Percentiles rank a stretch among this genome's conserved stretches.
These are phyloP conservation scores for Drosophila neonasuta DNA, from an alignment of 2,888 invertebrate species.

Conservation along the genomic window DNA sequence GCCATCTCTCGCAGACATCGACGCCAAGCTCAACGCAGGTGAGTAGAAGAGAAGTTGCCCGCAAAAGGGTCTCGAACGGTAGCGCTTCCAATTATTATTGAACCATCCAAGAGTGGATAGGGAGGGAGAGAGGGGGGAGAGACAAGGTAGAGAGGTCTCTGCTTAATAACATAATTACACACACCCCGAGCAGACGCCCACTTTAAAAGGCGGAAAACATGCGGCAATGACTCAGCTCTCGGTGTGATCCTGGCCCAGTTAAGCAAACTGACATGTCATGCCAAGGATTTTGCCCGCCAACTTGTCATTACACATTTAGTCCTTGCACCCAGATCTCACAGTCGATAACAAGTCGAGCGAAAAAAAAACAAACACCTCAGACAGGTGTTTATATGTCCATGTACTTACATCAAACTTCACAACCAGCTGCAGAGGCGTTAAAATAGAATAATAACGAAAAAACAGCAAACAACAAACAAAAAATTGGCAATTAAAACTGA, in stretches of 20 bases:
- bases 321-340: conserved; percentile 28
- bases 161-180: conserved; percentile 79
- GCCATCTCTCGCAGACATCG: conserved; percentile 82
- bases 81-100: conserved; percentile 71
- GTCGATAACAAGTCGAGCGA: conserved; percentile 52
- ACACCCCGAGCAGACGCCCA: conserved; percentile 71
- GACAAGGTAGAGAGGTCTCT: conserved; percentile 26
- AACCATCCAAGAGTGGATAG: conserved; percentile 14
- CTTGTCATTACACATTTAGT: conserved; percentile 74
- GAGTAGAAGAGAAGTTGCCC: conserved; percentile 53
- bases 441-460: conserved; percentile 5
- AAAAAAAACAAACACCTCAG: conserved; percentile 35
- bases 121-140: conserved; percentile 1
- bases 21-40: conserved; percentile 82
- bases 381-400: conserved; percentile 39
- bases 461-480: conserved; percentile 4
- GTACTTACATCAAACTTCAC: neutral
- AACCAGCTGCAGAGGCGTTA: conserved; percentile 24
- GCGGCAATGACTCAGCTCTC: conserved; percentile 46
- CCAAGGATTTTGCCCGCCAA: conserved; percentile 66
- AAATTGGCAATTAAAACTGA: conserved; percentile 52
- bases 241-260: conserved; percentile 54
- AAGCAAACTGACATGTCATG: conserved; percentile 66
- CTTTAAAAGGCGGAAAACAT: conserved; percentile 75
- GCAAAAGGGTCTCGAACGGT: conserved; percentile 53